phyloP scores from a whole-genome alignment of 2,888 invertebrate species.

The Thecocarcelia acutangulata region DNA sequence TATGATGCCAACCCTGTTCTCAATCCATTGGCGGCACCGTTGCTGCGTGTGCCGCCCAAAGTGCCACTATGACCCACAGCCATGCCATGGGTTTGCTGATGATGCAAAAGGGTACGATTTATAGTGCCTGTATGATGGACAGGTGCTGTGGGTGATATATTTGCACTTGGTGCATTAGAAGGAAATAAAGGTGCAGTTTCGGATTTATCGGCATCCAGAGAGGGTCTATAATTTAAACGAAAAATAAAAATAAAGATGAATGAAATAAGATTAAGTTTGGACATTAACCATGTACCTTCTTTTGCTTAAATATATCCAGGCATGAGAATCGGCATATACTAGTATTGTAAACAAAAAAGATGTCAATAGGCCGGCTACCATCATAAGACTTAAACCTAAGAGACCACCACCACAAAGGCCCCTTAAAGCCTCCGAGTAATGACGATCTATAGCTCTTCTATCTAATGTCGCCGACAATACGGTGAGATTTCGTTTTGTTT shows the following conservation, averaged over 20 bases:
- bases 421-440: conserved; percentile 90
- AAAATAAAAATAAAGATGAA: conserved; percentile 19
- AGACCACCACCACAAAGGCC: conserved; percentile 92
- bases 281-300: conserved; percentile 84
- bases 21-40: conserved; percentile 69
- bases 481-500: conserved; percentile 80
- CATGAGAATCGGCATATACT: conserved; percentile 96
- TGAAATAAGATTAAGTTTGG: not conserved
- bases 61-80: conserved; percentile 71
- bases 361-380: conserved; percentile 92
- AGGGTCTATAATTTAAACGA: conserved; percentile 72
- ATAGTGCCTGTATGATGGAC: conserved; percentile 79
- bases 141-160: conserved; percentile 80
- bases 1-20: conserved; percentile 74
- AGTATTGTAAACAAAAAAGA: conserved; percentile 95
- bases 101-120: conserved; percentile 81
- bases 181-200: conserved; percentile 81
- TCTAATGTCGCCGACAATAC: conserved; percentile 86
- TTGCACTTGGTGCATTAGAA: conserved; percentile 79
- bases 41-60: conserved; percentile 71
- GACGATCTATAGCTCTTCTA: conserved; percentile 90
- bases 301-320: conserved; percentile 97
- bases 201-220: conserved; percentile 80
- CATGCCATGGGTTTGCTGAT: conserved; percentile 77
- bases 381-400: conserved; percentile 91